Evolutionary conservation across 2,797 vertebrate genomes (phyloP), one percentile per base, ranked within the genome.

Genomic region (Myotis planiceps): DNA sequence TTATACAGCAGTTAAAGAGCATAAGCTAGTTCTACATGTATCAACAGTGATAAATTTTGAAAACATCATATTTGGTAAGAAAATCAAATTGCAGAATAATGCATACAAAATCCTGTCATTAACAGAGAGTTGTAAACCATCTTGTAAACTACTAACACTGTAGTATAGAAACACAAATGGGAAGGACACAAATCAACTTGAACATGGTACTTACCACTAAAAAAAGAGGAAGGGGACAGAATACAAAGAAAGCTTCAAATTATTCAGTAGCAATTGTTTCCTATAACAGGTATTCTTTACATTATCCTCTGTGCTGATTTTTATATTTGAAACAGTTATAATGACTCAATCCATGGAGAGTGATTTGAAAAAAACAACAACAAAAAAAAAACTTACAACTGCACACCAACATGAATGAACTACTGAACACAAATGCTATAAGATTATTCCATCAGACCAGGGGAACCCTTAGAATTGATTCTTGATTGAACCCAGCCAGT

Each of bases 21-120:
- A 69, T 51, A 80, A 94, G 42, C 0, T 27, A 75, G 21, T 16
- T 65, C 27, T 88, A 34, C 4, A 63, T 49, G n/a, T 69, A 75
- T 34, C 12, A 94, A 55, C 0, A 85, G 5, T 6, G 51, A 75
- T 78, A 5, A 12, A 49, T 49, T 91, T 82, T 68, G 23, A 53
- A 95, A 94, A 87, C 4, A 53, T 63, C 16, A 42, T 81, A 49
- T 53, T 58, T 83, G 55, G 12, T 55, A 45, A 82, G 53, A 58
- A 95, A 91, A 92, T 39, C 3, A 55, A 96, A 80, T 66, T 68
- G 15, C 21, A 94, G 49, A 88, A 85, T 34, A 18, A 51, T 66
- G 66, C 27, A 75, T n/a, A 63, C 19, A 86, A 47, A 1, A 69
- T 51, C 2, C 6, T 34, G 1, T 34, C 71, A 76, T 94, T 79